These are phyloP conservation scores for Junonia oenone DNA, from an alignment of 2,888 invertebrate genomes.

Conservation along the genomic window DNA sequence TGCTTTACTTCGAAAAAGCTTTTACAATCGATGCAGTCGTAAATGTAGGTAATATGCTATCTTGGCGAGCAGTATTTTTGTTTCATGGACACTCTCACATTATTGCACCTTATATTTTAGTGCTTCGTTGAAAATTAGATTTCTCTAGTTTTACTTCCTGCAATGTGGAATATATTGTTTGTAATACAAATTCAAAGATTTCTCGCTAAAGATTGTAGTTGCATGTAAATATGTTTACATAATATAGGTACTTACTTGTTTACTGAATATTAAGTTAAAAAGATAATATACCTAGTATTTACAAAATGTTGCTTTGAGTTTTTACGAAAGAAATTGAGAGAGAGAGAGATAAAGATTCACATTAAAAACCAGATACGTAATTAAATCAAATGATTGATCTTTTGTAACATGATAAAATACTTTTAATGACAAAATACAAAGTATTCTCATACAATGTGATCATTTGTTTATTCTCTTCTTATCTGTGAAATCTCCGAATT, in stretches of 20 bases:
- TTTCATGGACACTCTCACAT: slow-evolving; percentile 21
- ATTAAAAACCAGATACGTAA: background rate
- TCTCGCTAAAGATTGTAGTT: too few relatives aligned
- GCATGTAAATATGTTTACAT: too few relatives aligned
- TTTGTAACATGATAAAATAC: too few relatives aligned
- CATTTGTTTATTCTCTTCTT: background rate
- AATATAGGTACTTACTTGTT: too few relatives aligned
- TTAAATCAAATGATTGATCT: too few relatives aligned
- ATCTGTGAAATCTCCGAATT: slow-evolving; percentile 1
- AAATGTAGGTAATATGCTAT: slow-evolving; percentile 2
- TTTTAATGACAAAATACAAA: too few relatives aligned
- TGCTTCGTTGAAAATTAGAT: slow-evolving; percentile 26
- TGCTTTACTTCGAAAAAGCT: background rate
- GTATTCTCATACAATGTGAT: background rate
- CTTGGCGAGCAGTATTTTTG: slow-evolving; percentile 15
- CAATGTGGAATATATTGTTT: background rate
- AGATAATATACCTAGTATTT: too few relatives aligned
- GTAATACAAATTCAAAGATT: background rate
- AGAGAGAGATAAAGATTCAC: too few relatives aligned
- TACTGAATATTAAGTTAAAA: too few relatives aligned
- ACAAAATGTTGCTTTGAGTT: too few relatives aligned
- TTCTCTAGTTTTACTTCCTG: slow-evolving; percentile 21
- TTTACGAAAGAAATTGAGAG: too few relatives aligned
- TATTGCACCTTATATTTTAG: slow-evolving; percentile 29
- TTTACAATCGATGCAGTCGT: slow-evolving; percentile 3